phyloP scores from a whole-genome alignment of 2,113 vertebrate species.

The Pachypanchax playfairii region DNA sequence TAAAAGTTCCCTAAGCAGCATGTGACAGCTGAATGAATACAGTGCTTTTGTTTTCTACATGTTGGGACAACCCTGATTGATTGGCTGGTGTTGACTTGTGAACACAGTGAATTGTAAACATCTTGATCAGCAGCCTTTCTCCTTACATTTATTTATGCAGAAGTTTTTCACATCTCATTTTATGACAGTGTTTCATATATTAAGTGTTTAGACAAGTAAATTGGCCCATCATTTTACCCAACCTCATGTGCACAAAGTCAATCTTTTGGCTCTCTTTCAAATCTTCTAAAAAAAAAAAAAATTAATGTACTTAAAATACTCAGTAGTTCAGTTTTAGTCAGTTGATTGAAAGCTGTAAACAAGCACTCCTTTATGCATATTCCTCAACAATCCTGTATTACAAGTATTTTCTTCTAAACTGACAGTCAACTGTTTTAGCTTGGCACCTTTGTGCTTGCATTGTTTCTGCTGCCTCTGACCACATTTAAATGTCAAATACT shows the following conservation, averaged over 20 bases:
- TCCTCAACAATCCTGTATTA: not conserved
- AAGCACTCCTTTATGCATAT: too few relatives aligned
- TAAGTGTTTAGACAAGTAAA: too few relatives aligned
- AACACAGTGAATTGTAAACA: not conserved
- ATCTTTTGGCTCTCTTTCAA: too few relatives aligned
- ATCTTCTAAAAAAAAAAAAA: too few relatives aligned
- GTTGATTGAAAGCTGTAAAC: not conserved
- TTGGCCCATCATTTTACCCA: too few relatives aligned
- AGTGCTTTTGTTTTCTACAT: not conserved
- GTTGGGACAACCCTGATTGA: not conserved
- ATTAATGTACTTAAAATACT: too few relatives aligned
- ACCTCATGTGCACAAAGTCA: too few relatives aligned
- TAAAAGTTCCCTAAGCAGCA: too few relatives aligned
- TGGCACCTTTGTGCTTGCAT: not conserved
- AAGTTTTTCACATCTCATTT: too few relatives aligned
- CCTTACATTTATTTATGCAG: not conserved
- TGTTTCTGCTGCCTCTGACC: not conserved
- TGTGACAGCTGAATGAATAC: constrained; percentile 1
- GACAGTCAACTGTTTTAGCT: not conserved
- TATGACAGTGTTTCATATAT: too few relatives aligned
- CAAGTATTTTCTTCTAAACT: not conserved
- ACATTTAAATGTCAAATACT: constrained; percentile 3
- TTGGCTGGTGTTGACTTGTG: not conserved
- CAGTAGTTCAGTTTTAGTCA: not conserved
- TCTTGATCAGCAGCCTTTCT: not conserved